Conservation (phyloP, 2,888 invertebrate genomes). For the Apodemia hepburni region DNA sequence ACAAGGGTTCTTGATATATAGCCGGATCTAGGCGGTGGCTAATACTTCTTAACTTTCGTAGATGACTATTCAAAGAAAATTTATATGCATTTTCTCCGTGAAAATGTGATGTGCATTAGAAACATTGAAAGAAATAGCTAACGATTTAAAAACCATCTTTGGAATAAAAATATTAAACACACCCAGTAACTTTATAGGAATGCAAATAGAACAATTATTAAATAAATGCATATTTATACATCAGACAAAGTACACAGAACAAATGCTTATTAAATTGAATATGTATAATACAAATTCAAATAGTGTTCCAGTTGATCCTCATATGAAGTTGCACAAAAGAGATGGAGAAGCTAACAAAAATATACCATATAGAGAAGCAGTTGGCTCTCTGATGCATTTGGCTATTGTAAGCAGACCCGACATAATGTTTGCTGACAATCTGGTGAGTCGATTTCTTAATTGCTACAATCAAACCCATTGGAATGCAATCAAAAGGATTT, state of each 20-base stretch:
- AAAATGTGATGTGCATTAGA: constrained; percentile 10
- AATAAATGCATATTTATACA: constrained; percentile 23
- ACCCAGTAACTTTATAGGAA: constrained; percentile 21
- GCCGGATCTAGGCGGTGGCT: constrained; percentile 25
- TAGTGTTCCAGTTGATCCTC: constrained; percentile 1
- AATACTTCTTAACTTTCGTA: constrained; percentile 29
- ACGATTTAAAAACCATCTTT: constrained; percentile 2
- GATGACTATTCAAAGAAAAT: constrained; percentile 30
- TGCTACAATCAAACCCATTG: too few relatives aligned
- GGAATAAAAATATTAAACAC: constrained; percentile 16
- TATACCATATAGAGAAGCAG: too few relatives aligned
- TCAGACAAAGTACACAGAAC: constrained; percentile 20
- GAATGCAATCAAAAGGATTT: too few relatives aligned
- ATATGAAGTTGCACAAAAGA: not conserved
- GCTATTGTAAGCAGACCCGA: too few relatives aligned
- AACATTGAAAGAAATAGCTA: constrained; percentile 14
- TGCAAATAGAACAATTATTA: constrained; percentile 20
- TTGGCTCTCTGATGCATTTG: too few relatives aligned
- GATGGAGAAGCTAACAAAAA: too few relatives aligned
- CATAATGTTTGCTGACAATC: too few relatives aligned
- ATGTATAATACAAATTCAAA: constrained; percentile 10
- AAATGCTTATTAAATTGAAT: constrained; percentile 11
- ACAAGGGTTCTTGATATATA: too few relatives aligned
- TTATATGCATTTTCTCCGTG: constrained; percentile 24
- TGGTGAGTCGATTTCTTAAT: too few relatives aligned